Base-by-base conservation (phyloP, 2,113 vertebrate genomes). In the Elephas maximus region DNA sequence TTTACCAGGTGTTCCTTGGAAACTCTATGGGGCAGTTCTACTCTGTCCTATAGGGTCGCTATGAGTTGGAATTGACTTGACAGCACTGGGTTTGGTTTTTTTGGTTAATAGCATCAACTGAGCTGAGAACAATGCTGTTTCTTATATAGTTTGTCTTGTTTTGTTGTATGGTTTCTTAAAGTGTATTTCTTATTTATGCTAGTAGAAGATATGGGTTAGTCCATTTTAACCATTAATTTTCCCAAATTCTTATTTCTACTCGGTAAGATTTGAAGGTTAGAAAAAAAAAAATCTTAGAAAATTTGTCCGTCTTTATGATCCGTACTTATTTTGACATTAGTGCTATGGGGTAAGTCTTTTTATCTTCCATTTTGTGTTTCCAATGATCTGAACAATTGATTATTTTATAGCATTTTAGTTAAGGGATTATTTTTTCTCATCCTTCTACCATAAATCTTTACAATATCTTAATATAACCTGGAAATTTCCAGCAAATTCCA, bases 401-500 rank as follows among this genome's bases (percentile, higher is more conserved):
- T 73, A 53, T 62, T 86, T 93, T 93, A 88, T 33, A 95, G 30
- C 23, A 77, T 84, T 95, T 95, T 45, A 85, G 48, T 30, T 77
- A 82, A 88, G 20, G 21, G 0, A 28, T 77, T 51, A 84, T 93
- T 41, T 94, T 95, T 96, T 94, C 33, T 96, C 60, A 93, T 92
- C 24, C 9, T 88, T 85, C 65, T 95, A 2, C 65, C 65, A 91
- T 81, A 96, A 88, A 78, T 53, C 23, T 92, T 97, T 81, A 8
- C 8, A 60, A 48, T 95, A 93, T 84, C 74, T 93, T 93, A 83
- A 84, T 95, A 95, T 93, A 89, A 73, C 44, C 33, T 51, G 12
- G 51, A 84, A 71, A 95, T 96, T 33, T 95, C 67, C 53, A 77
- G 37, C 45, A 81, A 97, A 97, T 92, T 93, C 53, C 73, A 88